Base-by-base conservation (phyloP, 53 echinoderm and acorn worm species). In the Crossaster papposus region DNA sequence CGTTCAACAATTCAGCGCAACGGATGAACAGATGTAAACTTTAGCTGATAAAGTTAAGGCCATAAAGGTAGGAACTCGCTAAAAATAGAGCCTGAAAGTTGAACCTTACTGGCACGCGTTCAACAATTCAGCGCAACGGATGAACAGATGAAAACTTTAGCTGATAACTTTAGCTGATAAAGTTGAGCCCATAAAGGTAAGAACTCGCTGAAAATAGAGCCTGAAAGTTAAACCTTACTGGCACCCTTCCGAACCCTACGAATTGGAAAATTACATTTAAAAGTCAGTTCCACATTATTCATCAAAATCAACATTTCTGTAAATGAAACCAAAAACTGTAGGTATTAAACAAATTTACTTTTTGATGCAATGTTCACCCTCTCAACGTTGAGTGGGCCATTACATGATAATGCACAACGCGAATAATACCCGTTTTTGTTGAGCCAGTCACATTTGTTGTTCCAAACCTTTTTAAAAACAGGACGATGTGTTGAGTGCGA, bases 141-240 rank as follows among this genome's bases (percentile, higher is more conserved):
- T 70, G 72, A 92, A 26, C 54, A 92, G 52, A 91, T 95, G 71
- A 82, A 91, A 65, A 91, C 64, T 22, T 72, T 93, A 36, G 93
- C 91, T 62, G n/a, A n/a, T n/a, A n/a, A n/a, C n/a, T n/a, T 72
- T 93, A 36, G 93, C 91, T 62, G 94, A 96, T 38, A 90, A 79
- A 14, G 95, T 95, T 75, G 96, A 96, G 30, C 96, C 96, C 14
- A 85, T 96, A 8, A 96, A 95, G 95, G 96, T 95, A 89, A 36
- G 8, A 22, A 14, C 10, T 51, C 51, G 7, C 12, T 26, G 2
- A 58, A 58, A 58, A 20, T 18, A 58, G 12, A 2, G 2, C 12
- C 2, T 0, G 58, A 17, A 58, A 58, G 58, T 58, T 15, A 17
- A 58, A 20, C 22, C n/a, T n/a, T n/a, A n/a, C n/a, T n/a, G n/a